Evolutionary conservation across 53 echinoderm and acorn worm species (phyloP), one percentile per base, ranked within the genome.

Genomic region (Echinometra lucunter): DNA sequence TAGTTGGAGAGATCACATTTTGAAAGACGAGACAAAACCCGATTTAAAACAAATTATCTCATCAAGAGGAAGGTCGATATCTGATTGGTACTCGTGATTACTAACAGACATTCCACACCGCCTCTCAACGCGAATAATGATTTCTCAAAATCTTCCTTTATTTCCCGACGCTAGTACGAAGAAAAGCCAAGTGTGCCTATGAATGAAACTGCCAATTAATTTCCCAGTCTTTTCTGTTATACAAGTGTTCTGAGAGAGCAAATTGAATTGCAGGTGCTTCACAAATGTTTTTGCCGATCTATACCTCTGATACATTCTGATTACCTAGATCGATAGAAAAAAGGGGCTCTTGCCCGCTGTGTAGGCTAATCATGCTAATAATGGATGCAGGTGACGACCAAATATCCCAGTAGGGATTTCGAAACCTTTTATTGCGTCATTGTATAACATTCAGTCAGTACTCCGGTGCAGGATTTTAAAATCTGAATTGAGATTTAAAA

Each of bases 1-100:
- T 19, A 38, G 37, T 58, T 58, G 58, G 16, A 60, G 37, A 21
- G 89, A 89, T 89, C 89, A 49, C 89, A 27, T 32, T n/a, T 89
- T 21, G 89, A 60, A 58, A 89, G 30, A 49, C 7, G 89, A 89
- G 57, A 6, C 8, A 89, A 58, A 37, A 58, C 15, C 89, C 37
- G 89, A 89, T 89, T 58, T n/a, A n/a, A 58, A 89, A 49, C 34
- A 89, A 30, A 28, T 37, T 89, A 58, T 18, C 58, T 60, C 89
- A 38, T 58, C 17, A 57, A 35, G 19, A 89, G 58, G 57, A 60
- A 57, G 19, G 34, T 89, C 89, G 35, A 89, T 89, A 89, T 53
- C 6, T 60, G 6, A 38, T 35, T n/a, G 27, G 32, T 18, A 89
- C 89, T 37, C 38, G 38, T 60, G 21, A 38, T 83, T 9, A 83